A percentile compares a stretch with the other conserved stretches of the same genome.
Evolutionary conservation across 2,797 vertebrate genomes (phyloP).

Genomic region (Brotogeris chrysoptera): DNA sequence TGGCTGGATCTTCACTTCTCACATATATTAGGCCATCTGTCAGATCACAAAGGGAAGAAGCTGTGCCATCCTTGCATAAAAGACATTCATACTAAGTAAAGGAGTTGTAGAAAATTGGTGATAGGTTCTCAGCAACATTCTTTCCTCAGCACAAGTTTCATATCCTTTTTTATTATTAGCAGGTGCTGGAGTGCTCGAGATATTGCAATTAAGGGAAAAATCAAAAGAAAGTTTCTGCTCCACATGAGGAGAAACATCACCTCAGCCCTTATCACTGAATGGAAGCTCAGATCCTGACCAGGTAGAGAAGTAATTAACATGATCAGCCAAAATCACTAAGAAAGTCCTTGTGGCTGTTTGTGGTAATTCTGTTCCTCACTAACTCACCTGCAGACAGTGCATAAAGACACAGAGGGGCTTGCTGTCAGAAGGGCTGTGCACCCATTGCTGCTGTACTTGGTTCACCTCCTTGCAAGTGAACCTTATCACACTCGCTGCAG

Average conservation of each 20-base stretch:
- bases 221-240: not conserved
- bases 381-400: not conserved
- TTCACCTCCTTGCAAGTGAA: not conserved
- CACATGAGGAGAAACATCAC: not conserved
- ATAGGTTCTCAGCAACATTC: not conserved
- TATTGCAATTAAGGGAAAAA: not conserved
- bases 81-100: not conserved
- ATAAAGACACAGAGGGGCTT: not conserved
- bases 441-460: rapidly evolving
- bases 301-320: not conserved
- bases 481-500: not conserved
- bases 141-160: not conserved
- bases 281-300: not conserved
- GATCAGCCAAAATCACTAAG: not conserved
- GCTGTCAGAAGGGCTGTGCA: not conserved
- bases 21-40: not conserved
- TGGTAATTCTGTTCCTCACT: not conserved
- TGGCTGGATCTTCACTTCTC: not conserved
- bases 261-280: not conserved
- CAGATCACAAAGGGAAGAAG: not conserved
- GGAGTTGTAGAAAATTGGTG: not conserved
- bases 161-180: not conserved
- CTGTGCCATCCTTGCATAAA: not conserved
- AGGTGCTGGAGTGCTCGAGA: not conserved
- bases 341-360: not conserved